phyloP scores from a whole-genome alignment of 2,797 vertebrate genomes.

The Parotocinclus haroldoi region DNA sequence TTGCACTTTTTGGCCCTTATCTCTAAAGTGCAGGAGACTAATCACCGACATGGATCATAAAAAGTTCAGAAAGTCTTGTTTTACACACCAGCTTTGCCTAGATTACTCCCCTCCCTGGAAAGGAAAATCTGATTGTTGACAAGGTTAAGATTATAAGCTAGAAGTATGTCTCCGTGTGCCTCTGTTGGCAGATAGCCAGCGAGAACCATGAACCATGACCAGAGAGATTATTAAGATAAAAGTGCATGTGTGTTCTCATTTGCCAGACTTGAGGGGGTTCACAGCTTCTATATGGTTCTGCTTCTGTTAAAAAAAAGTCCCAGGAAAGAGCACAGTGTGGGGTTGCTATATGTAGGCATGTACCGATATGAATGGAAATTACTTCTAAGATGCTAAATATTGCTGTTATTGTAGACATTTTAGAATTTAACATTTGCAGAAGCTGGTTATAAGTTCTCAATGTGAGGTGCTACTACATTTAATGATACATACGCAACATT shows the following conservation, averaged over 20 bases:
- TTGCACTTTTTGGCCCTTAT: not conserved
- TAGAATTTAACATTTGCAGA: too few species aligned
- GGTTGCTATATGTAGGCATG: not conserved
- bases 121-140: not conserved
- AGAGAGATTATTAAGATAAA: slow-evolving; percentile 48
- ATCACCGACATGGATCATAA: slow-evolving; percentile 9
- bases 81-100: not conserved
- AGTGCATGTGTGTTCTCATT: slow-evolving; percentile 14
- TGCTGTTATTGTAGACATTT: too few species aligned
- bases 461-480: too few species aligned
- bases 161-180: slow-evolving; percentile 48
- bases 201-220: slow-evolving; percentile 51
- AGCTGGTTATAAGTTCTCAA: too few species aligned
- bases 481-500: too few species aligned
- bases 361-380: too few species aligned
- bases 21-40: not conserved
- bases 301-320: too few species aligned
- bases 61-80: too few species aligned
- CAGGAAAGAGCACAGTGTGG: too few species aligned
- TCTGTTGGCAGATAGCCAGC: slow-evolving; percentile 48
- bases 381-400: too few species aligned
- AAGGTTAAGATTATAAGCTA: not conserved
- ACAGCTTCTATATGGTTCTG: not conserved
- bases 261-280: not conserved
- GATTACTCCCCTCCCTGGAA: slow-evolving; percentile 23